Conservation (phyloP, 2,797 vertebrate genomes). For the Intellagama lesueurii region DNA sequence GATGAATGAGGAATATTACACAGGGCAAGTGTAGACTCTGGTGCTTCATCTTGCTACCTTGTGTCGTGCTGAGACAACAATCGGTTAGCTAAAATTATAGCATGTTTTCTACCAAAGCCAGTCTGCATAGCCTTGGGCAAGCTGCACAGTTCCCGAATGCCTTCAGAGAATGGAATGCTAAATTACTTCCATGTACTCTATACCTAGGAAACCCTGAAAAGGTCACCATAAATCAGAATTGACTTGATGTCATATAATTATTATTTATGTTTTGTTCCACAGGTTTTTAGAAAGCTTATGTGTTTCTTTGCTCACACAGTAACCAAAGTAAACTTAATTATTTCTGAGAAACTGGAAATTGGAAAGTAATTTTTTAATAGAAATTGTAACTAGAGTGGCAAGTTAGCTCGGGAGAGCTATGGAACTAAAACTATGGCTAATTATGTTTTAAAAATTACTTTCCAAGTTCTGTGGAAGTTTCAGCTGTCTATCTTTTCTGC, state of each 20-base stretch:
- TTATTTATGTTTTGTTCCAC: too few relatives aligned
- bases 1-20: background rate
- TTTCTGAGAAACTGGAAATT: background rate
- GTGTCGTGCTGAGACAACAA: background rate
- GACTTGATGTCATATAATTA: too few relatives aligned
- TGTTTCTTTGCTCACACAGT: too few relatives aligned
- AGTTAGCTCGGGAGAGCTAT: background rate
- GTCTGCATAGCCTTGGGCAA: too few relatives aligned
- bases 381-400: background rate
- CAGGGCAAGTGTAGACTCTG: background rate
- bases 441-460: background rate
- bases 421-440: background rate
- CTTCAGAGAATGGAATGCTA: too few relatives aligned
- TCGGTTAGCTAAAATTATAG: background rate
- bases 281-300: too few relatives aligned
- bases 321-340: background rate
- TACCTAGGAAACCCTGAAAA: too few relatives aligned
- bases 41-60: background rate
- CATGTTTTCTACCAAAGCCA: too few relatives aligned
- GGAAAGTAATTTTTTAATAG: background rate
- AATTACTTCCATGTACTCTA: too few relatives aligned
- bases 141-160: too few relatives aligned
- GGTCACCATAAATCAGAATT: too few relatives aligned
- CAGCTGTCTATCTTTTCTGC: background rate
- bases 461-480: background rate